A percentile compares a stretch with the other conserved stretches of the same genome.
phyloP scores from a whole-genome alignment of 2,113 vertebrate genomes.

The Gyps fulvus region DNA sequence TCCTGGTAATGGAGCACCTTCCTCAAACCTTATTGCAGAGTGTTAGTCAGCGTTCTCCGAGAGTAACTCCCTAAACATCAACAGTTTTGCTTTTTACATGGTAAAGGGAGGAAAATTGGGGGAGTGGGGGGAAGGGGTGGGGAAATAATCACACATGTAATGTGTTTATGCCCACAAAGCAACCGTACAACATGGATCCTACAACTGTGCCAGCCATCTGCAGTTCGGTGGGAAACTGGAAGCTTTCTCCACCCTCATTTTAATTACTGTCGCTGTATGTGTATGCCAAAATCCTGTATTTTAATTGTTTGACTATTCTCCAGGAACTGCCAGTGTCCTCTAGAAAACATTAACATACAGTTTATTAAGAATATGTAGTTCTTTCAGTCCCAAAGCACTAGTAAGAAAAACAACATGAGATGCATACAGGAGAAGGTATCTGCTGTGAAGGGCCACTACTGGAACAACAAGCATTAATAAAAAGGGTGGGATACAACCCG shows the following conservation, averaged over 20 bases:
- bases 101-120: neutral
- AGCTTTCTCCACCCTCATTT: neutral
- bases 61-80: neutral
- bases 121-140: accelerated
- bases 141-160: neutral
- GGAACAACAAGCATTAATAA: neutral
- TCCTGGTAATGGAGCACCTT: neutral
- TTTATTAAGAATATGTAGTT: neutral
- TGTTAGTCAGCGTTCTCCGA: neutral
- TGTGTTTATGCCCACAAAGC: neutral
- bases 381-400: neutral
- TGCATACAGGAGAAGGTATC: neutral
- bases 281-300: neutral
- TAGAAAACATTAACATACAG: neutral
- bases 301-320: neutral
- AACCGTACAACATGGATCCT: accelerated
- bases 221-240: neutral
- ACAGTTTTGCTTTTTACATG: neutral
- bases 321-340: neutral
- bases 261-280: neutral
- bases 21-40: neutral
- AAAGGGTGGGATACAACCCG: neutral
- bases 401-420: neutral
- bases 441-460: neutral
- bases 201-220: accelerated